Evolutionary conservation across 2,888 invertebrate genomes (phyloP), one percentile per base, ranked within the genome.

Genomic region (Liodrosophila aerea): DNA sequence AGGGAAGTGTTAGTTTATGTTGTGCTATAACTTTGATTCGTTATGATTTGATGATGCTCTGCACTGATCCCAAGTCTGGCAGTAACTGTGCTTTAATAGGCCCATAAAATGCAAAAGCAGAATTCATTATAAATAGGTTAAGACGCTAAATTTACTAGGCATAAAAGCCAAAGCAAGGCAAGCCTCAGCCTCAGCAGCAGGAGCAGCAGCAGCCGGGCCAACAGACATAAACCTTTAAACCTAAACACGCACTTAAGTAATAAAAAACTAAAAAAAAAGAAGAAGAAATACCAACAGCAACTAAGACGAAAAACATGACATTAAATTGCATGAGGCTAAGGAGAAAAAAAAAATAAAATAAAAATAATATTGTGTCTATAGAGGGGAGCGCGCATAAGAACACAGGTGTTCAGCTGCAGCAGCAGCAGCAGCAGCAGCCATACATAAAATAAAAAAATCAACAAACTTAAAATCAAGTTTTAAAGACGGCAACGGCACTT

Each of bases 111-210:
- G 57, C 56, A 61, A 57, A 75, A 64, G 64, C 61, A 72, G 64
- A 85, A 82, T 85, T 80, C 73, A 85, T 78, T 83, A 83, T 85
- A 85, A 85, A 83, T 85, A 85, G 80, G 85, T 81, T 81, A 85
- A 83, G 76, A 82, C 66, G 73, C 80, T 83, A 78, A 83, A 76
- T 83, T 73, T 73, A 71, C 58, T 63, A 49, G 76, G 52, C 76
- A 76, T 80, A 65, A 74, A 74, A 72, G 63, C 68, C 54, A 46
- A 53, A 52, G 59, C 33, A 57, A 49, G 41, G 34, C 41, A 3
- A 8, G 29, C 16, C 16, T 11, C 15, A 12, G 27, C 3, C 56
- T n/a, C n/a, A n/a, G 8, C 36, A 12, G 8, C 33, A 57, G 51
- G 41, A 41, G 51, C 7, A 8, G 29, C 16, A 30, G 16, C 15